A percentile compares a stretch with the other conserved stretches of the same genome.
These are phyloP conservation scores for Neoniphon sammara DNA, from an alignment of 2,797 vertebrate genomes.

Conservation along the genomic window DNA sequence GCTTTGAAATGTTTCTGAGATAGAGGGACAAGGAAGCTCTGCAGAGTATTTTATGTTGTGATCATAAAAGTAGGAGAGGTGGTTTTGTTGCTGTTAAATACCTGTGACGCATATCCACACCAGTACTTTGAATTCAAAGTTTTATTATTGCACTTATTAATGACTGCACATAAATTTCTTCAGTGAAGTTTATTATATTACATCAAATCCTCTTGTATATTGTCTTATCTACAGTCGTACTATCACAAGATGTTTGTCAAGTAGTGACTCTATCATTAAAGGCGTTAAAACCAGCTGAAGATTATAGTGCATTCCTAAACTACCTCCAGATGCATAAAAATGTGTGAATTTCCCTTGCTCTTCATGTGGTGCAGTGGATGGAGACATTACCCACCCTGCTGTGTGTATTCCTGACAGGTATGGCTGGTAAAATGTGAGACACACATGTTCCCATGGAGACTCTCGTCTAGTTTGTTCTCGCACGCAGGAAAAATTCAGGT, in stretches of 20 bases:
- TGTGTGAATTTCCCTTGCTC: background rate
- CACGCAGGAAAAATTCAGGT: slow-evolving; percentile 39
- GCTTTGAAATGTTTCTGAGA: slow-evolving; percentile 8
- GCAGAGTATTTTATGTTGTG: slow-evolving; percentile 5
- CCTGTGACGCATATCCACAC: background rate
- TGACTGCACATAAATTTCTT: background rate
- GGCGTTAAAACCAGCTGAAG: background rate
- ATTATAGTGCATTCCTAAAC: background rate
- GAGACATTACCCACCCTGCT: slow-evolving; percentile 19
- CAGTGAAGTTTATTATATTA: background rate
- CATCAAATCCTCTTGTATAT: too few relatives aligned
- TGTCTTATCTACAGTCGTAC: background rate
- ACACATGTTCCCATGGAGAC: slow-evolving; percentile 63
- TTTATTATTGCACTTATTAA: background rate
- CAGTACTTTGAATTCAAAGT: background rate
- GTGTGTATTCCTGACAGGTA: slow-evolving; percentile 42
- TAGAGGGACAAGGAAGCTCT: background rate
- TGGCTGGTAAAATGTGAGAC: slow-evolving; percentile 3
- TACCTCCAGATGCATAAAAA: background rate
- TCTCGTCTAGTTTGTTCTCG: slow-evolving; percentile 37
- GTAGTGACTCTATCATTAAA: background rate
- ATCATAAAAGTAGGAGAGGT: background rate
- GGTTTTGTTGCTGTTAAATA: too few relatives aligned
- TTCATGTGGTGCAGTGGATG: background rate
- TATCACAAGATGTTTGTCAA: background rate